phyloP scores from a whole-genome alignment of 2,797 vertebrate species.

The Rhyacichthys aspro region DNA sequence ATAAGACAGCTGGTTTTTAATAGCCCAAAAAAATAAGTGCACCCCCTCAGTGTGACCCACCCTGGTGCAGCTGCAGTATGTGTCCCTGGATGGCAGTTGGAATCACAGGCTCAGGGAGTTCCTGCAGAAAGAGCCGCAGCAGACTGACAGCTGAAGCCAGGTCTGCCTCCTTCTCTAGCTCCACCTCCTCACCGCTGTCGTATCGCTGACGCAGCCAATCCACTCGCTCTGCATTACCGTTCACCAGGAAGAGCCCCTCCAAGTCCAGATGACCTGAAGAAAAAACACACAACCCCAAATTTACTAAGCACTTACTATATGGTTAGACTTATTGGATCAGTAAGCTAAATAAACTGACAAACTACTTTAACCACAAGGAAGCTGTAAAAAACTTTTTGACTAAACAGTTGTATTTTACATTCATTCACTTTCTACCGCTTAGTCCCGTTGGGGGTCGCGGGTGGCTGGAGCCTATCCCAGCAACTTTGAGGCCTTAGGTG shows the following conservation, averaged over 20 bases:
- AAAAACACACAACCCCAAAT: background rate
- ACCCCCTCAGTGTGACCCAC: conserved; percentile 63
- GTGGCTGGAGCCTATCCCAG: no score
- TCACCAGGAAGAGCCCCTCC: conserved; percentile 97
- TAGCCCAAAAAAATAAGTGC: no score
- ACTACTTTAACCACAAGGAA: no score
- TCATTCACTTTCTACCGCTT: no score
- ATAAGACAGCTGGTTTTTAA: no score
- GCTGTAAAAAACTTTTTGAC: no score
- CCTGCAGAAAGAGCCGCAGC: conserved; percentile 97
- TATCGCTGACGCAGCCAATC: conserved; percentile 97
- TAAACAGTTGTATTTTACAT: no score
- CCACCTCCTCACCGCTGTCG: conserved; percentile 93
- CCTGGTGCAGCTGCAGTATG: conserved; percentile 94
- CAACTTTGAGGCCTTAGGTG: no score
- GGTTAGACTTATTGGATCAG: no score
- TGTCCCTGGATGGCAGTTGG: conserved; percentile 89
- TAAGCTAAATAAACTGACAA: no score
- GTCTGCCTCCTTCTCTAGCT: conserved; percentile 96
- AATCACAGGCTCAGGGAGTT: conserved; percentile 96
- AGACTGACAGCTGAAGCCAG: conserved; percentile 96
- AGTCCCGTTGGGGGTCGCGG: no score
- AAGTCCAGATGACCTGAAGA: conserved; percentile 90
- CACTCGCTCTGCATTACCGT: conserved; percentile 95
- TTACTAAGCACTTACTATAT: no score